Base-by-base conservation (phyloP, 2,888 invertebrate genomes). In the Hoplodrina blanda region DNA sequence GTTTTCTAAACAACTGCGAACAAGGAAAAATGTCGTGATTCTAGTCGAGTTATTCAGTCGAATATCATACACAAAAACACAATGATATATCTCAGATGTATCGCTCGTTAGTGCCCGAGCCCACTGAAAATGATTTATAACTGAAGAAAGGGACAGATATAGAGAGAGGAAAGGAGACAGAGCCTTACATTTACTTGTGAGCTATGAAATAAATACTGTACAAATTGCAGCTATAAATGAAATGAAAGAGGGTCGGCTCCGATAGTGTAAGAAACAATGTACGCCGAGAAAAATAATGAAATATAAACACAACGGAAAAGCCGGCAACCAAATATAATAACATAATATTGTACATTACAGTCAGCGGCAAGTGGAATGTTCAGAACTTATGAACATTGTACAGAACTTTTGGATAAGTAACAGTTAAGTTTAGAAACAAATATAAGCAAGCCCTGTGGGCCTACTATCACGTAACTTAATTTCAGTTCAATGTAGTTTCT, bases 121-220 rank as follows among this genome's bases (percentile, higher is more conserved):
- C 73, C 62, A 70, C 77, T 78, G 55, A 70, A 78, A 79, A 83
- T 85, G 82, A 86, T 87, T 83, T 82, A 87, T 85, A 65, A 73
- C 70, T 62, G 33, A 7, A 56, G 76, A 68, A 53, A 62, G 49
- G 59, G 62, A 62, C 13, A 56, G 13, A 13, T 17, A 2, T 17
- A 50, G 53, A 57, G 20, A 7, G 33, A 44, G 6, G 4, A 20
- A 52, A 20, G 41, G 61, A 41, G 2, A 19, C 41, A 4, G 53
- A 46, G 1, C 20, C 8, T 30, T 49, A 0, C 55, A 59, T 62
- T 64, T 53, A 66, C 62, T 57, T 50, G 50, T 68, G 50, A 53
- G 64, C 50, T 59, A 44, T 63, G 59, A 63, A 62, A 78, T 81
- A 73, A 70, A 68, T 65, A 67, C 62, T 55, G 63, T 61, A 69